These are phyloP conservation scores for Conistra vaccinii DNA, from an alignment of 2,888 invertebrate species.

Conservation along the genomic window DNA sequence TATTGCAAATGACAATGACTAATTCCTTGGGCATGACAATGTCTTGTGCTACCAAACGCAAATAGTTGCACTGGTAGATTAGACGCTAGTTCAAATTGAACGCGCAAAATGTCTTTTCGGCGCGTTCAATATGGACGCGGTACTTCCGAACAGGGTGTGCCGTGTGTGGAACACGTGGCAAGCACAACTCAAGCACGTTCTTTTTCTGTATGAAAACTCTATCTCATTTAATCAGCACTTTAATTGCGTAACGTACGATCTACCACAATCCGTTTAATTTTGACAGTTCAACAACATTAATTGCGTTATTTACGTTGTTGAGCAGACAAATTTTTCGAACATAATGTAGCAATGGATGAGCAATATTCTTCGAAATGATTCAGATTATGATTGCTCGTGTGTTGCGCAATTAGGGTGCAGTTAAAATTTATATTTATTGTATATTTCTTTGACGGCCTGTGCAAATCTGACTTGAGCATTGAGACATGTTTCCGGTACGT, in stretches of 20 bases:
- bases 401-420: no score
- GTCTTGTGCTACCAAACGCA: conserved; percentile 1
- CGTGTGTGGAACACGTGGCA: neutral
- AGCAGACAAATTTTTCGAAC: no score
- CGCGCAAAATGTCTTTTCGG: neutral
- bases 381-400: no score
- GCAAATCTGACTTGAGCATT: neutral
- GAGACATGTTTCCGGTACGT: neutral
- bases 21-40: conserved; percentile 11
- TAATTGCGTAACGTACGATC: no score
- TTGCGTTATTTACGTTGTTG: no score
- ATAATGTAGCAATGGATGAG: no score
- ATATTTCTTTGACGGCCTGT: neutral
- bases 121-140: neutral
- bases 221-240: neutral
- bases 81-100: neutral
- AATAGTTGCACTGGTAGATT: neutral
- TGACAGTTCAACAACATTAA: no score
- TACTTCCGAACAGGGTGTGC: no score
- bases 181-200: neutral
- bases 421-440: neutral
- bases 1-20: conserved; percentile 25
- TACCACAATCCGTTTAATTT: no score
- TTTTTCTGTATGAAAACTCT: conserved; percentile 2
- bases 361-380: no score